These are phyloP conservation scores for Eupithecia inturbata DNA, from an alignment of 2,888 invertebrate genomes.

Conservation along the genomic window DNA sequence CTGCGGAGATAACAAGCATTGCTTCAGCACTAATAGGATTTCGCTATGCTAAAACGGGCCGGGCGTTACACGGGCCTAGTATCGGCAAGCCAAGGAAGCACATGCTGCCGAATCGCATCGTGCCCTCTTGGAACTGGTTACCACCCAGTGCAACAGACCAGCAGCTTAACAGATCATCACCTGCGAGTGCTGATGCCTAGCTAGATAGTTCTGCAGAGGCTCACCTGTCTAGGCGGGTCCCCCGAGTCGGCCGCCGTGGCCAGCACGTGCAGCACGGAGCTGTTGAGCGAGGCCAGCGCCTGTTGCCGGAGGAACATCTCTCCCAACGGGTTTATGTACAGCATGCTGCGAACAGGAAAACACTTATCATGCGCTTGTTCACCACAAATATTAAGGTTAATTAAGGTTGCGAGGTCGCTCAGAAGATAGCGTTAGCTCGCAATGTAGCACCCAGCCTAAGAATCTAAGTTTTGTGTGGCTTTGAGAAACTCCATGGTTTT, in stretches of 20 bases:
- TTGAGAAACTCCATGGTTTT: neutral
- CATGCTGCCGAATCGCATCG: neutral
- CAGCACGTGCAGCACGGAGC: constrained; percentile 88
- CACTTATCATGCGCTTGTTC: neutral
- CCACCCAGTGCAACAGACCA: no score
- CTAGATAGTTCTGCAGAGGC: neutral
- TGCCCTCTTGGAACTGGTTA: neutral
- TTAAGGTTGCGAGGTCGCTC: neutral
- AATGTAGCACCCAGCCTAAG: neutral
- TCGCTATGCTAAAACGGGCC: no score
- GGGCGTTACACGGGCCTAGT: no score
- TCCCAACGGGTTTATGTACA: constrained; percentile 86
- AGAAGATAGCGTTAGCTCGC: neutral
- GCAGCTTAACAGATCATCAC: no score
- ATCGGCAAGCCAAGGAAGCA: neutral
- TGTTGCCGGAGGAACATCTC: constrained; percentile 86
- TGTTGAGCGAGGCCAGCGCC: constrained; percentile 68
- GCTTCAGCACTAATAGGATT: no score
- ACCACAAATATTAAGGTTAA: no score
- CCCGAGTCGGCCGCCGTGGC: constrained; percentile 91
- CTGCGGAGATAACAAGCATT: constrained; percentile 49
- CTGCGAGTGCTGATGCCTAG: neutral
- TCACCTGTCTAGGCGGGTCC: constrained; percentile 87
- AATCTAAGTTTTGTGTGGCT: neutral
- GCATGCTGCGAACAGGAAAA: constrained; percentile 72